These are phyloP conservation scores for Eidolon dupreanum DNA, from an alignment of 2,797 vertebrate species.

Conservation along the genomic window DNA sequence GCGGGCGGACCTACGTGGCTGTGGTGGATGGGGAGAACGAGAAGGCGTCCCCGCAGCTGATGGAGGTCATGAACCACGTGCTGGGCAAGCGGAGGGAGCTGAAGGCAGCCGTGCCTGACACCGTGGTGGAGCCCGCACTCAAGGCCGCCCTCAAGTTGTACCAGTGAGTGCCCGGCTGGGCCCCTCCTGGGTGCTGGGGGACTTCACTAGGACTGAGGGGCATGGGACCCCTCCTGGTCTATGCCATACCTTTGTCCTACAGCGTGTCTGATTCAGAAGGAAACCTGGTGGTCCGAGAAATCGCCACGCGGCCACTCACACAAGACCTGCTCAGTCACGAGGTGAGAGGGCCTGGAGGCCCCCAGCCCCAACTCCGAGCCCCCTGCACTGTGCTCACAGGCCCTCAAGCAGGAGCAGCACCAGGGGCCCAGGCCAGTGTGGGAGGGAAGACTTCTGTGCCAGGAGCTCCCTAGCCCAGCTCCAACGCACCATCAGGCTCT, in stretches of 20 bases:
- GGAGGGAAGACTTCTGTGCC: neutral
- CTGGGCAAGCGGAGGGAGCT: slow-evolving; percentile 87
- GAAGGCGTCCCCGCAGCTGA: slow-evolving; percentile 79
- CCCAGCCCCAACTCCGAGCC: neutral
- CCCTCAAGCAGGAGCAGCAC: too few species aligned
- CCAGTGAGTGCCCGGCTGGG: slow-evolving; percentile 86
- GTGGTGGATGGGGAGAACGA: slow-evolving; percentile 91
- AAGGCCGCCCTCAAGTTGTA: slow-evolving; percentile 90
- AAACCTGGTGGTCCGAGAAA: slow-evolving; percentile 90
- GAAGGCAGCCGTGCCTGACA: slow-evolving; percentile 85
- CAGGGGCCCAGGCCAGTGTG: neutral
- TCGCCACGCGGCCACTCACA: slow-evolving; percentile 89
- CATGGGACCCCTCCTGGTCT: accelerated
- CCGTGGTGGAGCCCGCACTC: slow-evolving; percentile 86
- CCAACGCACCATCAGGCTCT: accelerated
- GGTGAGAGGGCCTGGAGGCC: slow-evolving; percentile 78
- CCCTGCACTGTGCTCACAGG: accelerated
- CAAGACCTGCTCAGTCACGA: slow-evolving; percentile 90
- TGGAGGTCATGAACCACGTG: slow-evolving; percentile 87
- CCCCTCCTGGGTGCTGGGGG: neutral
- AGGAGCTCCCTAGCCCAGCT: accelerated
- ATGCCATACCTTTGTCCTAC: neutral
- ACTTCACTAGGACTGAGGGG: neutral
- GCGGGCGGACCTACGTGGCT: slow-evolving; percentile 88
- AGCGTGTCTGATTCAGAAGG: slow-evolving; percentile 89